Conservation (phyloP, 2,888 invertebrate genomes). For the Antheraea yamamai region DNA sequence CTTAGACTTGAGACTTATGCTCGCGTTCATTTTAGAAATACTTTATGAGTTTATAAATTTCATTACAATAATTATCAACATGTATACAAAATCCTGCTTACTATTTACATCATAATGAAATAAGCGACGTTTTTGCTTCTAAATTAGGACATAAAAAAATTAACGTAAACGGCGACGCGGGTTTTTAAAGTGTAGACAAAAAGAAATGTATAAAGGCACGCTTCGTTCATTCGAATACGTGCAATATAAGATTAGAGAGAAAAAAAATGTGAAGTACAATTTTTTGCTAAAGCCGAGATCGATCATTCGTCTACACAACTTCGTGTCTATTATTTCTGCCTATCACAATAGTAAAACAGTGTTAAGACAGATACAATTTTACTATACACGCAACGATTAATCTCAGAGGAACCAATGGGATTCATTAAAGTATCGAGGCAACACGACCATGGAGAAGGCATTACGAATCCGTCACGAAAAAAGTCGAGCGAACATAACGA, state of each 20-base stretch:
- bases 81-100: not conserved
- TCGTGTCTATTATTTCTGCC: not conserved
- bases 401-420: constrained; percentile 32
- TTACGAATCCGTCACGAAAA: constrained; percentile 47
- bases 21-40: constrained; percentile 9
- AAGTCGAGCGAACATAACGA: constrained; percentile 50
- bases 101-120: not conserved
- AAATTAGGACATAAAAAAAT: not conserved
- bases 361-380: not conserved
- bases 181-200: not conserved
- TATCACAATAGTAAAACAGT: not conserved
- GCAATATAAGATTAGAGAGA: not conserved
- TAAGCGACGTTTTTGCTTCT: not conserved
- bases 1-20: not conserved
- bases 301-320: not conserved
- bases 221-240: not conserved
- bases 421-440: constrained; percentile 30
- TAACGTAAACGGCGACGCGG: no score
- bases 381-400: not conserved
- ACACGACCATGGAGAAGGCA: constrained; percentile 20
- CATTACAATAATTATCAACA: not conserved
- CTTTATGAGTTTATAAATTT: not conserved
- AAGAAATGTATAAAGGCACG: not conserved
- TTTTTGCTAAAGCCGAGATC: not conserved
- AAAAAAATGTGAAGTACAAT: constrained; percentile 1